phyloP scores from a whole-genome alignment of 1,140 invertebrate genomes.

The Drosophila yakuba region DNA sequence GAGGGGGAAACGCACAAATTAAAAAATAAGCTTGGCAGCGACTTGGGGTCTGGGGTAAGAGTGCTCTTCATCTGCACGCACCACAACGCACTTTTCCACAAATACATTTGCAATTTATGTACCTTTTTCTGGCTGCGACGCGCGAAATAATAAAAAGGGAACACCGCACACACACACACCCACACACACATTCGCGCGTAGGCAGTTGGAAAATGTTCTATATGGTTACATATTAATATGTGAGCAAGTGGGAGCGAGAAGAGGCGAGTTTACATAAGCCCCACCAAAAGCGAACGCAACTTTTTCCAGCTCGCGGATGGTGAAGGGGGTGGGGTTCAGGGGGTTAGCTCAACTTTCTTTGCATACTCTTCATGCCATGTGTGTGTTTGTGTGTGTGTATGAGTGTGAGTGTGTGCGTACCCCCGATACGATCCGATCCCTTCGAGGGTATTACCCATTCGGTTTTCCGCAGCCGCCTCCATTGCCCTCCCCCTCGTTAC shows the following conservation, averaged over 20 bases:
- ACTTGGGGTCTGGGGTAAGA: not conserved
- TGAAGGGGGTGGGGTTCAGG: not conserved
- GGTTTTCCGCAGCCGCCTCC: constrained; percentile 11
- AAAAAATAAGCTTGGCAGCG: constrained; percentile 43
- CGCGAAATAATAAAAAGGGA: constrained; percentile 62
- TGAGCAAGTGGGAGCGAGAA: constrained; percentile 5
- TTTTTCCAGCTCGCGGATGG: constrained; percentile 1
- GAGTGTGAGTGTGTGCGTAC: not conserved
- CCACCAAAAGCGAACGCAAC: constrained; percentile 8
- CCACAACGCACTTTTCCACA: constrained; percentile 65
- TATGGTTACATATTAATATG: constrained; percentile 65
- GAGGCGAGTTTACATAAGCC: constrained; percentile 50
- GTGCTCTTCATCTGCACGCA: constrained; percentile 44
- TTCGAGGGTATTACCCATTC: constrained; percentile 36
- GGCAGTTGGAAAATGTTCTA: constrained; percentile 53
- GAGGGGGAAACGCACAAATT: constrained; percentile 31
- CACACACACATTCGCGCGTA: constrained; percentile 21
- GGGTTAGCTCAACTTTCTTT: constrained; percentile 40
- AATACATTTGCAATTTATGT: constrained; percentile 69
- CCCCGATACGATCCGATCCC: constrained; percentile 9
- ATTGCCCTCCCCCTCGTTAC: not conserved
- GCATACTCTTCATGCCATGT: constrained; percentile 17
- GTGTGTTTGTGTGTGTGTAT: not conserved
- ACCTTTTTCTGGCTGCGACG: constrained; percentile 51
- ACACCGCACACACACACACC: constrained; percentile 14